Evolutionary conservation across 2,797 vertebrate species (phyloP), one percentile per base, ranked within the genome.

Genomic region (Hippopotamyrus pictus): DNA sequence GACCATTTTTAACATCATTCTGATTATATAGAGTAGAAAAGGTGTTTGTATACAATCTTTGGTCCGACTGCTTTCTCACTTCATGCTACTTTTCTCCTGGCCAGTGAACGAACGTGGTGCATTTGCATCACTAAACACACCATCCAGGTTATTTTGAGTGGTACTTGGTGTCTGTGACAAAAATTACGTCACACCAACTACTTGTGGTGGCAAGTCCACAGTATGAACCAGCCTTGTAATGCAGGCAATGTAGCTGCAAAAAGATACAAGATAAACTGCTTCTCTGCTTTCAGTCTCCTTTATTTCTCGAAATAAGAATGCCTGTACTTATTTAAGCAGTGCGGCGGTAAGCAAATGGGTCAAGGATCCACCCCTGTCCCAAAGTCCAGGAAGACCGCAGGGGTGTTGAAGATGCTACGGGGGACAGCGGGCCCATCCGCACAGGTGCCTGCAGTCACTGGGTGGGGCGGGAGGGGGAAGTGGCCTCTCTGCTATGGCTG

Each of bases 271-370:
- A 19, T 53, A 48, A 50, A 65, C 22, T 25, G 59, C 8, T 65
- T 65, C 59, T 65, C 22, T 65, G 22, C 22, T 65, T 65, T 11
- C 8, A 2, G 9, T 51, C 41, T 19, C 19, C 11, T 84, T 84
- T 22, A 48, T 84, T 84, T 12, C 46, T 2, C 22, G 37, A 44
- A 88, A 46, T 88, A 53, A 57, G 17, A 57, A 9, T 25, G 19
- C 9, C n/a, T 1, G 86, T 57, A 88, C 33, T 84, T 19, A 88
- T 92, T 92, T 92, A 95, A 91, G 89, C 95, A 87, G n/a, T 93
- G 89, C 62, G 90, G 41, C 91, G 37, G 90, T 91, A 91, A 93
- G 89, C 90, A 94, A 57, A 87, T 90, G 59, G 46, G 41, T 6
- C 90, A 90, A 65, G 82, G 33, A n/a, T 76, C 90, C 12, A 93